Evolutionary conservation across 2,888 invertebrate genomes (phyloP).

Genomic region (Ichneumon xanthorius): DNA sequence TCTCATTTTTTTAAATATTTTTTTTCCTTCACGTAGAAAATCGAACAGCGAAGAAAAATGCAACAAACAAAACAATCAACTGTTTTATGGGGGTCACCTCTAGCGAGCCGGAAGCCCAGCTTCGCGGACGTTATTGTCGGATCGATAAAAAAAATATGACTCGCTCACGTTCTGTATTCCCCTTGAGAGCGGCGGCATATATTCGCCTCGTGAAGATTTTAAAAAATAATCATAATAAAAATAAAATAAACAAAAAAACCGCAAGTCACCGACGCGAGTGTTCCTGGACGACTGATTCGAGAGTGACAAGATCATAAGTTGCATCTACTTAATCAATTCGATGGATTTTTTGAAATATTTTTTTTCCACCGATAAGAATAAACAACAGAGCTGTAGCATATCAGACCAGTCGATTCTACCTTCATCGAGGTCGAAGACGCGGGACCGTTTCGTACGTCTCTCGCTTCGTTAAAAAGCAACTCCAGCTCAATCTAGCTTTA

Average conservation of each 20-base stretch:
- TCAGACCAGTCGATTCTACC: conserved; percentile 48
- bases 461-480: neutral
- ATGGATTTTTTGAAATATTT: neutral
- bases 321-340: conserved; percentile 22
- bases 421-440: conserved; percentile 50
- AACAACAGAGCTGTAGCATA: neutral
- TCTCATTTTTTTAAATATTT: too few species aligned
- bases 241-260: neutral
- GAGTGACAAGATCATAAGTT: conserved; percentile 44
- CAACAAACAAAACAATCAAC: conserved; percentile 1
- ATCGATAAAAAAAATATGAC: conserved; percentile 26
- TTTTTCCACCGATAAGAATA: conserved; percentile 22
- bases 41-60: conserved; percentile 17
- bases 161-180: conserved; percentile 13
- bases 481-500: neutral
- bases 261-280: conserved; percentile 38
- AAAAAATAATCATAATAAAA: conserved; percentile 26
- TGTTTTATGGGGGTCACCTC: conserved; percentile 10
- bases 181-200: neutral
- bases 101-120: conserved; percentile 38
- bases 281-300: conserved; percentile 46
- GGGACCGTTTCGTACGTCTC: neutral
- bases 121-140: conserved; percentile 28
- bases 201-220: conserved; percentile 25
- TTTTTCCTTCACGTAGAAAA: neutral